Conservation (phyloP, 1,140 invertebrate genomes). For the Procambarus clarkii region DNA sequence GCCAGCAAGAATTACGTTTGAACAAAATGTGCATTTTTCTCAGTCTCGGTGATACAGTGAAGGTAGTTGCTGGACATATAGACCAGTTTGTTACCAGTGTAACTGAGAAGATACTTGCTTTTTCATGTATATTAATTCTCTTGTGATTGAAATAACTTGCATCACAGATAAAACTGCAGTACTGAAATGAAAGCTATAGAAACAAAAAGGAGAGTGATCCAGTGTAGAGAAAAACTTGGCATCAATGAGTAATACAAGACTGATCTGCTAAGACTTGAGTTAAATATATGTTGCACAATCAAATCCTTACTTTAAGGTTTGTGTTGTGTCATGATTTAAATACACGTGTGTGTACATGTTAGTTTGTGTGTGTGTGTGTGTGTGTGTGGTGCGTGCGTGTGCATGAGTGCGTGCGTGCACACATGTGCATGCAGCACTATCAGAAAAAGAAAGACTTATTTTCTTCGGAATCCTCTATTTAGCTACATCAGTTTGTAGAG, state of each 20-base stretch:
- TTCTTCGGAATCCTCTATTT: not conserved
- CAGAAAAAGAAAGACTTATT: not conserved
- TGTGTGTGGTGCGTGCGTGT: too few species aligned
- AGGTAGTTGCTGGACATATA: not conserved
- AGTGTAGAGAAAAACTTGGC: not conserved
- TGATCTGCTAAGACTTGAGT: not conserved
- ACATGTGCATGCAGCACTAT: not conserved
- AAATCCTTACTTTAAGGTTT: not conserved
- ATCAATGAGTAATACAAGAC: not conserved
- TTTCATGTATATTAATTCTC: not conserved
- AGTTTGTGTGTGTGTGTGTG: not conserved
- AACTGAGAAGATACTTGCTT: not conserved
- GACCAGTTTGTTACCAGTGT: not conserved
- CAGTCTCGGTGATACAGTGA: not conserved
- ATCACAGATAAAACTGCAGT: not conserved
- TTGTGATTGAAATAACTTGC: not conserved
- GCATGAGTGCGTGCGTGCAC: too few species aligned
- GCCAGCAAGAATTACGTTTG: not conserved
- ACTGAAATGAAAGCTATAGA: not conserved
- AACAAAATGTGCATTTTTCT: not conserved
- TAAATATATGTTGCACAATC: not conserved
- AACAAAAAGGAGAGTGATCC: not conserved
- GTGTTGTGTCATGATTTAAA: not conserved
- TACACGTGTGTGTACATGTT: not conserved
- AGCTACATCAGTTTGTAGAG: not conserved